These are phyloP conservation scores for Tragulus kanchil DNA, from an alignment of 2,113 vertebrate species.

Conservation along the genomic window DNA sequence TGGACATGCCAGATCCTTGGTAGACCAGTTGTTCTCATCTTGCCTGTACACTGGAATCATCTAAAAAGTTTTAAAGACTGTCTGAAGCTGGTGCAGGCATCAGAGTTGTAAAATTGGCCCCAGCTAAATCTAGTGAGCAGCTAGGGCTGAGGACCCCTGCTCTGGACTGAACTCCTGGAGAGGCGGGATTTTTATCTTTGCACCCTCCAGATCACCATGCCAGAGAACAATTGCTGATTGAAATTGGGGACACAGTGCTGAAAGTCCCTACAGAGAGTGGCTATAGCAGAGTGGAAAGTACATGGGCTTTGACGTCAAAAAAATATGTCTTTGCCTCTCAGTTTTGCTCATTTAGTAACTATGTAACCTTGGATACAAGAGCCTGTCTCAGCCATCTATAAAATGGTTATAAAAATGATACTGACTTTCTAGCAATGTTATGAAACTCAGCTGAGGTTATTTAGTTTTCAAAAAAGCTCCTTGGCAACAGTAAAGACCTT, in stretches of 20 bases:
- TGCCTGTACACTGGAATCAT: background rate
- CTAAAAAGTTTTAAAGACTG: background rate
- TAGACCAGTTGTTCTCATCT: background rate
- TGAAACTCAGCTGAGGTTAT: slow-evolving; percentile 6
- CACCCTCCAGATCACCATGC: background rate
- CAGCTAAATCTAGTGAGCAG: background rate
- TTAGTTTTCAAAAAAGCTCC: slow-evolving; percentile 21
- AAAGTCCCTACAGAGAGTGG: background rate
- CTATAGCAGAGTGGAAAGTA: background rate
- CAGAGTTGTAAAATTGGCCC: background rate
- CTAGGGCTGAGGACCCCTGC: background rate
- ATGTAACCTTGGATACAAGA: background rate
- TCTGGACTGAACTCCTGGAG: background rate
- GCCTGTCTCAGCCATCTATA: background rate
- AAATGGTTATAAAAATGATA: background rate
- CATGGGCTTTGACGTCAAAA: background rate
- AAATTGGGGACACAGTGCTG: background rate
- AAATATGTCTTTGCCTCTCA: background rate
- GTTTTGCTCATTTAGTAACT: background rate
- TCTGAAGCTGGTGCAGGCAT: background rate
- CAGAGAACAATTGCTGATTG: background rate
- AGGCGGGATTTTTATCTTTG: background rate
- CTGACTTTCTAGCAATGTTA: background rate
- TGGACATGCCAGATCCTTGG: background rate
- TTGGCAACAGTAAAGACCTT: background rate